Evolutionary conservation across 2,113 vertebrate species (phyloP).

Genomic region (Geococcyx californianus): DNA sequence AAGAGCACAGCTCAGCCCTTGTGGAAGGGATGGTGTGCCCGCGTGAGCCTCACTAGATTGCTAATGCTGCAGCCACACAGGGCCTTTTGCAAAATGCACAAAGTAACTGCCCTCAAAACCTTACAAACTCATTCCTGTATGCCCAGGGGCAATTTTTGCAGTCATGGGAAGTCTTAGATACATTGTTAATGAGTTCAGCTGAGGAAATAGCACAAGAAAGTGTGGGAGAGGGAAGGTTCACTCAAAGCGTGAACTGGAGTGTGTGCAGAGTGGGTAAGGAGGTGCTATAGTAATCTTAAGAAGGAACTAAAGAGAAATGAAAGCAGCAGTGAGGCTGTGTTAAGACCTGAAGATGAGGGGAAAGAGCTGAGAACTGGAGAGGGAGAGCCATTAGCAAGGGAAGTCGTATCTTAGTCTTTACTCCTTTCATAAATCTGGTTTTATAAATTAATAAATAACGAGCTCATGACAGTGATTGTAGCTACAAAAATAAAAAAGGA

Average conservation of each 20-base stretch:
- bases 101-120: conserved; percentile 53
- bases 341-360: not conserved
- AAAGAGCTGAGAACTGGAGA: not conserved
- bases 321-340: not conserved
- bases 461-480: not conserved
- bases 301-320: not conserved
- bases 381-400: not conserved
- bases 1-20: not conserved
- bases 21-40: accelerated
- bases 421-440: not conserved
- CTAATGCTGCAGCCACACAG: not conserved
- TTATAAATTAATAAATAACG: not conserved
- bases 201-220: not conserved
- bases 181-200: conserved; percentile 11
- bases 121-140: not conserved
- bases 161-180: not conserved
- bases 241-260: not conserved
- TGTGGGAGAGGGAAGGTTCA: not conserved
- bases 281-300: not conserved
- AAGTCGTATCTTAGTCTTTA: not conserved
- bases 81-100: not conserved
- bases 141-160: not conserved
- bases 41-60: accelerated
- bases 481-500: not conserved
- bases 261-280: not conserved